Conservation (phyloP, 2,113 vertebrate species). For the Nipponia nippon region DNA sequence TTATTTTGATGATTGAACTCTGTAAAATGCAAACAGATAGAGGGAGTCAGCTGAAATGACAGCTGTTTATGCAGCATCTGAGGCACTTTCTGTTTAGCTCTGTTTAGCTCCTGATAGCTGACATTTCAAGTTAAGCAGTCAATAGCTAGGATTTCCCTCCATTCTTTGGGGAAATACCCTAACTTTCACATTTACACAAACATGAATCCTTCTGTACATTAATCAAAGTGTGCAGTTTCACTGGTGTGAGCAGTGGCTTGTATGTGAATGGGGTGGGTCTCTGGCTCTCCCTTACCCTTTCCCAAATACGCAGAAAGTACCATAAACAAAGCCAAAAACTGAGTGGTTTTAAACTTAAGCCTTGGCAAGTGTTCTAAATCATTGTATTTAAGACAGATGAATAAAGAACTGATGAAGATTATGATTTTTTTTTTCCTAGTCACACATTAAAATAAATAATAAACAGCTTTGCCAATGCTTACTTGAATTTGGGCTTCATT, state of each 20-base stretch:
- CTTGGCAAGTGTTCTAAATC: not conserved
- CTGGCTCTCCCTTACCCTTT: not conserved
- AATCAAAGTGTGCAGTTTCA: not conserved
- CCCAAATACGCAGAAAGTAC: not conserved
- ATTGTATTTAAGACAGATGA: not conserved
- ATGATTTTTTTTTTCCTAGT: not conserved
- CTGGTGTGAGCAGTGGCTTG: not conserved
- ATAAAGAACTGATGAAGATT: not conserved
- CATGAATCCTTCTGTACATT: not conserved
- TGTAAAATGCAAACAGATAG: not conserved
- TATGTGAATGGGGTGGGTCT: not conserved
- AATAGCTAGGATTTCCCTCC: not conserved
- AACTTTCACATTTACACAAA: not conserved
- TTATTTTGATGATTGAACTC: not conserved
- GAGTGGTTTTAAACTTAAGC: not conserved
- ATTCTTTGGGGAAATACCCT: not conserved
- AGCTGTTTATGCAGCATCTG: not conserved
- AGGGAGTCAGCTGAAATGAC: not conserved
- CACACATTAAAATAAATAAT: not conserved
- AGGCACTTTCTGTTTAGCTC: not conserved
- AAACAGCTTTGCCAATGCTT: not conserved
- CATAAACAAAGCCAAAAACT: not conserved
- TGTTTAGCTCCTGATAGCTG: not conserved
- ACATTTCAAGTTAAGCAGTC: not conserved
- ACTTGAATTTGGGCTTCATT: not conserved